Evolutionary conservation across 2,888 invertebrate genomes (phyloP), one percentile per base, ranked within the genome.

Genomic region (Panzeria rudis): DNA sequence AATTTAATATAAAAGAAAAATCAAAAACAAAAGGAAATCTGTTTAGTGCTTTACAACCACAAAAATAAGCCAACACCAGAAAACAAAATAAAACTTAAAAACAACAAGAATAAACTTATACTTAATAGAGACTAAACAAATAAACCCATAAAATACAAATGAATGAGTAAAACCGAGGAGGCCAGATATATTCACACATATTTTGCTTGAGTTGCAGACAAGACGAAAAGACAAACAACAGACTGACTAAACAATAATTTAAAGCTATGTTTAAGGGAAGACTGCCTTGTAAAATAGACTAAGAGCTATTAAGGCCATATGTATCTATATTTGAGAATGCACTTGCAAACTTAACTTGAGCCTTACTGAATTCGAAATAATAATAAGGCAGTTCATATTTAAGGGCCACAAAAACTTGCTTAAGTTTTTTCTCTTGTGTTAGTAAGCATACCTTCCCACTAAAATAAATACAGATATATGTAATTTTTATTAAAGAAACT

Each of bases 81-180:
- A 23, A 68, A n/a, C n/a, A 69, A 47, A 32, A 11, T 5, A 32
- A 56, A 56, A 44, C 20, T 23, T 61, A 73, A 44, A 71, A 56
- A 75, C 38, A 52, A 75, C 41, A 59, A 75, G 29, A 59, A 15
- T 15, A 73, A 73, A 52, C 29, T 54, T 64, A 32, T 75, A 17
- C 32, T 29, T 47, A 77, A 68, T 59, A 69, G 68, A 69, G 50
- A 50, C 56, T 59, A 69, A 73, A 77, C 59, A 68, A 77, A 77
- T 52, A 23, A 52, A 52, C 20, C 2, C 50, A 52, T 11, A 52
- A 50, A 50, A 50, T 50, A 17, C 50, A 23, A 23, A 52, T 8
- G 17, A 23, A 20, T 50, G 8, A 23, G 20, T 52, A 11, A 20
- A 23, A 17, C 23, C 1, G n/a, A 20, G 20, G 9, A 17, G 47